Percentiles rank a stretch among this genome's conserved stretches.
phyloP scores from a whole-genome alignment of 2,797 vertebrate genomes.

The Poecilia wingei region DNA sequence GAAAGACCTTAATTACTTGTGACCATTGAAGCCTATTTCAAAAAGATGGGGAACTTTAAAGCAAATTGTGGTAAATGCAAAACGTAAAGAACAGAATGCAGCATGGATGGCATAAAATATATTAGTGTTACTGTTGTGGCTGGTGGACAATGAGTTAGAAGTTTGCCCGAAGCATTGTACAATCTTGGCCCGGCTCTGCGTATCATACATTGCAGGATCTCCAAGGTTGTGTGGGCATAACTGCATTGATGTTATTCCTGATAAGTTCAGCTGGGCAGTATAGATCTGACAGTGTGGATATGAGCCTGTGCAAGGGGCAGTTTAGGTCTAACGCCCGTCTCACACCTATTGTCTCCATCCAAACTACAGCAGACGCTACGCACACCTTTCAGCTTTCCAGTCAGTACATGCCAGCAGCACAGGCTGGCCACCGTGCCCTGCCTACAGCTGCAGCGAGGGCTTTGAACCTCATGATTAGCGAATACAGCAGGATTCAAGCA shows the following conservation, averaged over 20 bases:
- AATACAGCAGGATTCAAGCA: conserved; percentile 74
- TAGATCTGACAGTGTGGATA: conserved; percentile 10
- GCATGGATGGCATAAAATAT: not conserved
- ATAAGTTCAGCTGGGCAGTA: conserved; percentile 65
- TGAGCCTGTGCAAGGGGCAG: not conserved
- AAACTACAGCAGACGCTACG: conserved; percentile 35
- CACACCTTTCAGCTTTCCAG: conserved; percentile 59
- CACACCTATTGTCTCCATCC: conserved; percentile 42
- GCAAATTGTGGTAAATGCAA: not conserved
- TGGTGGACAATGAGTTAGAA: not conserved
- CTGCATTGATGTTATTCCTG: conserved; percentile 55
- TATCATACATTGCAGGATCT: conserved; percentile 1
- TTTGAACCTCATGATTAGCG: conserved; percentile 71
- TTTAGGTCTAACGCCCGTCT: conserved; percentile 34
- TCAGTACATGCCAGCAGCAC: conserved; percentile 58
- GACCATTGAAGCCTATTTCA: not conserved
- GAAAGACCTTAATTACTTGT: not conserved
- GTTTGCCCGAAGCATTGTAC: not conserved
- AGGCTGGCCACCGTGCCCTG: conserved; percentile 49
- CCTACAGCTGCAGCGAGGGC: conserved; percentile 63
- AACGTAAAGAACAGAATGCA: not conserved
- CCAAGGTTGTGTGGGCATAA: conserved; percentile 12
- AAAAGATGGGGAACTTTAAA: not conserved
- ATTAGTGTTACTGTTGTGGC: not conserved
- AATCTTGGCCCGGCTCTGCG: not conserved